Evolutionary conservation across 1,140 invertebrate genomes (phyloP).

Genomic region (Lucilia sericata): DNA sequence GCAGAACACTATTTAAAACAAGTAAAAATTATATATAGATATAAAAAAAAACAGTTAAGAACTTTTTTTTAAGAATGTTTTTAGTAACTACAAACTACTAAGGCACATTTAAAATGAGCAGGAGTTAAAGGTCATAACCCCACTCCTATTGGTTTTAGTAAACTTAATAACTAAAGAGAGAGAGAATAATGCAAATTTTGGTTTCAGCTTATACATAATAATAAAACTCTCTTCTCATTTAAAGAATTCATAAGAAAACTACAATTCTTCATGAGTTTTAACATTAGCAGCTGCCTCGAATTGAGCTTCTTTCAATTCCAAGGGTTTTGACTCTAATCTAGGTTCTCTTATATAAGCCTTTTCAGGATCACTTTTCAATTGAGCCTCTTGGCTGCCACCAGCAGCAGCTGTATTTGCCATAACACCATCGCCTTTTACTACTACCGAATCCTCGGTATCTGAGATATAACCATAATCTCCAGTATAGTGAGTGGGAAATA

Average conservation of each 20-base stretch:
- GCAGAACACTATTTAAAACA: background rate
- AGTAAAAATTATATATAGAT: background rate
- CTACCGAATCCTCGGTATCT: constrained; percentile 91
- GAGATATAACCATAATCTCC: constrained; percentile 94
- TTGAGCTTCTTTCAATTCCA: constrained; percentile 33
- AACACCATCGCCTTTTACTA: constrained; percentile 41
- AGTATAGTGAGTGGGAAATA: constrained; percentile 95
- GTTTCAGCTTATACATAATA: background rate
- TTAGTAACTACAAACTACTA: constrained; percentile 38
- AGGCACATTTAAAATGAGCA: constrained; percentile 33
- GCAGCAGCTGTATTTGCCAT: background rate
- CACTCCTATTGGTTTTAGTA: background rate
- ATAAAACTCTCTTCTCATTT: no score
- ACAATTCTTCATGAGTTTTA: constrained; percentile 24
- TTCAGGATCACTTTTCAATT: constrained; percentile 62
- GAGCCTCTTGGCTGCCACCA: no score
- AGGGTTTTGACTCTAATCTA: background rate
- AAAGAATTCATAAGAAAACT: background rate
- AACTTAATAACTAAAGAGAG: background rate
- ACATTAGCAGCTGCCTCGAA: constrained; percentile 17
- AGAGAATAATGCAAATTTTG: constrained; percentile 20
- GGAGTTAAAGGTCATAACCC: background rate
- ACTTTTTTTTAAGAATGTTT: background rate
- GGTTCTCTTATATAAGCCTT: constrained; percentile 35
- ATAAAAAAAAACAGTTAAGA: background rate